Percentiles rank a stretch among this genome's conserved stretches.
phyloP scores from a whole-genome alignment of 2,888 invertebrate species.

The Bellardia bayeri region DNA sequence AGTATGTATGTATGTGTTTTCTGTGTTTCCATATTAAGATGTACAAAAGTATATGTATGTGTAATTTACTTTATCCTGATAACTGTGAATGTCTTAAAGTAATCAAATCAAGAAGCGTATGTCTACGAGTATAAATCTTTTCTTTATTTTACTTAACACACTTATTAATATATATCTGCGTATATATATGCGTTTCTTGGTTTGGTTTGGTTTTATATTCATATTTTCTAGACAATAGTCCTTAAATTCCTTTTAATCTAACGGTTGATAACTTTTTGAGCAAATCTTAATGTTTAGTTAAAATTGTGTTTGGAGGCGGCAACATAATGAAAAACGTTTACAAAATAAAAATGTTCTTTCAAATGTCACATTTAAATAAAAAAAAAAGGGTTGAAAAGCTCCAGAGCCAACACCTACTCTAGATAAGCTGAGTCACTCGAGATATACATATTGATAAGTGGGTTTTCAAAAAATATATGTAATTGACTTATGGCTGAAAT shows the following conservation, averaged over 20 bases:
- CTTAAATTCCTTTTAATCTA: not conserved
- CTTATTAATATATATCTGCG: not conserved
- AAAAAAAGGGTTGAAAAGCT: not conserved
- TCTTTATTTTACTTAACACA: too few species aligned
- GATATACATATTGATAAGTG: too few species aligned
- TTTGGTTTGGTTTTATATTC: not conserved
- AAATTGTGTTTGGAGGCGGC: too few species aligned
- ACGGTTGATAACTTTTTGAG: not conserved
- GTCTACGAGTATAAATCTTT: too few species aligned
- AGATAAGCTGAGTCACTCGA: too few species aligned
- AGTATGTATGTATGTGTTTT: too few species aligned
- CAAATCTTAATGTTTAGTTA: not conserved
- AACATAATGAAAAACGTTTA: not conserved
- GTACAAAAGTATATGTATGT: not conserved
- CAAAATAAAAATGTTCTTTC: not conserved
- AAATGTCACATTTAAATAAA: not conserved
- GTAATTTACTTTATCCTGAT: not conserved
- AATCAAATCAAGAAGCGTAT: not conserved
- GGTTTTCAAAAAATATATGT: too few species aligned
- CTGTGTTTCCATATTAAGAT: too few species aligned
- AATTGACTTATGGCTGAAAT: too few species aligned
- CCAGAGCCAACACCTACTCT: too few species aligned
- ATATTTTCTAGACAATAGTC: not conserved
- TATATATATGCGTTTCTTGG: not conserved
- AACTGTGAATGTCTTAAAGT: not conserved